A percentile compares a stretch with the other conserved stretches of the same genome.
Conservation (phyloP, 2,797 vertebrate species). For the Petrocephalus sullivani region DNA sequence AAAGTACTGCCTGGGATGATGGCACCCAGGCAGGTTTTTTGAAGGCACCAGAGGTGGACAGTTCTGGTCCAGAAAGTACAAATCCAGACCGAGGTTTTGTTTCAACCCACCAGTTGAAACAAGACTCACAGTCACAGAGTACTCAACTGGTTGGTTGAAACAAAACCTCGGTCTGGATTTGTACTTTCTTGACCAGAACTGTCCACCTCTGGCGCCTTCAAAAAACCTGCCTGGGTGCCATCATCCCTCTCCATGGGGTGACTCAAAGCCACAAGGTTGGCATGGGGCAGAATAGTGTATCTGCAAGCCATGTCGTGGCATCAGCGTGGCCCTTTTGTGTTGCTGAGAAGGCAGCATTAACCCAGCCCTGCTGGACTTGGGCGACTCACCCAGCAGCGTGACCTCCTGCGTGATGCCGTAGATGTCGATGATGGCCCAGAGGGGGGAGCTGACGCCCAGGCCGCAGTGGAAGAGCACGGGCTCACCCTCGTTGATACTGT, state of each 20-base stretch:
- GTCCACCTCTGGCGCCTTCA: background rate
- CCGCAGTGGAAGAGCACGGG: conserved; percentile 95
- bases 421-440: conserved; percentile 97
- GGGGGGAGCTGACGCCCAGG: conserved; percentile 84
- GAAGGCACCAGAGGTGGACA: background rate
- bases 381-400: conserved; percentile 81
- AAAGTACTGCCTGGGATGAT: background rate
- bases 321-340: background rate
- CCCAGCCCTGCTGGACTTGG: background rate
- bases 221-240: background rate
- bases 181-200: background rate
- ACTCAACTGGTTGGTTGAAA: background rate
- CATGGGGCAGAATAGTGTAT: background rate
- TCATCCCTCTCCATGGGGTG: background rate
- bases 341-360: background rate
- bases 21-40: too few species aligned
- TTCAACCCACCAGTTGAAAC: background rate
- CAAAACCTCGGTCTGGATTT: background rate
- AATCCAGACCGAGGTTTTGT: background rate
- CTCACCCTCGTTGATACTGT: conserved; percentile 90
- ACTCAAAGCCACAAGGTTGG: background rate
- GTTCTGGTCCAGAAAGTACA: background rate
- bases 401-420: conserved; percentile 98
- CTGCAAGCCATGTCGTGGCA: background rate
- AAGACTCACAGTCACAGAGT: background rate